phyloP scores from a whole-genome alignment of 2,113 vertebrate genomes.

The Eurystomus gularis region DNA sequence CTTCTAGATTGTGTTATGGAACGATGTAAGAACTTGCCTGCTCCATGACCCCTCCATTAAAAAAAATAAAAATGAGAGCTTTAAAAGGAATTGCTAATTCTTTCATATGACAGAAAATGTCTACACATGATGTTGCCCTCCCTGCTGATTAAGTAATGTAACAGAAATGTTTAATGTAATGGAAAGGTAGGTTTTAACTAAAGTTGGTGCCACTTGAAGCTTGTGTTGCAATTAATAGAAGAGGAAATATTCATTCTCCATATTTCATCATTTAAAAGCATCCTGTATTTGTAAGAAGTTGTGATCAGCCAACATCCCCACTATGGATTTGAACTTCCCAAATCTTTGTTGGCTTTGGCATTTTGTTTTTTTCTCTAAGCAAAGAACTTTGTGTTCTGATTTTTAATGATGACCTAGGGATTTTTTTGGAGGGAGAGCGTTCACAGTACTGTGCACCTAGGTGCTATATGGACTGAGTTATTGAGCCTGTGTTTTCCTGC shows the following conservation, averaged over 20 bases:
- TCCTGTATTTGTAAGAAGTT: conserved; percentile 51
- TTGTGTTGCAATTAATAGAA: conserved; percentile 35
- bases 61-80: neutral
- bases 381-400: neutral
- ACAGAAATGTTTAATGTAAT: conserved; percentile 25
- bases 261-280: conserved; percentile 58
- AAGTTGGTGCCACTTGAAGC: neutral
- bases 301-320: neutral
- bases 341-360: neutral
- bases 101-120: neutral
- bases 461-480: neutral
- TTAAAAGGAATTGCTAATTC: neutral
- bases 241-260: conserved; percentile 45
- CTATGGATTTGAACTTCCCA: neutral
- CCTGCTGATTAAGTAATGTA: neutral
- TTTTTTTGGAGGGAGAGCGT: neutral
- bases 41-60: neutral
- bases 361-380: neutral
- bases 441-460: neutral
- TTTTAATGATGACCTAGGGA: neutral
- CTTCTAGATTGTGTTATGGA: conserved; percentile 19
- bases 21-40: neutral
- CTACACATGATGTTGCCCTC: neutral
- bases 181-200: neutral
- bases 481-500: conserved; percentile 37